Percentiles rank a stretch among this genome's conserved stretches.
Evolutionary conservation across 2,797 vertebrate genomes (phyloP).

Genomic region (Hapalemur alaotrensis): DNA sequence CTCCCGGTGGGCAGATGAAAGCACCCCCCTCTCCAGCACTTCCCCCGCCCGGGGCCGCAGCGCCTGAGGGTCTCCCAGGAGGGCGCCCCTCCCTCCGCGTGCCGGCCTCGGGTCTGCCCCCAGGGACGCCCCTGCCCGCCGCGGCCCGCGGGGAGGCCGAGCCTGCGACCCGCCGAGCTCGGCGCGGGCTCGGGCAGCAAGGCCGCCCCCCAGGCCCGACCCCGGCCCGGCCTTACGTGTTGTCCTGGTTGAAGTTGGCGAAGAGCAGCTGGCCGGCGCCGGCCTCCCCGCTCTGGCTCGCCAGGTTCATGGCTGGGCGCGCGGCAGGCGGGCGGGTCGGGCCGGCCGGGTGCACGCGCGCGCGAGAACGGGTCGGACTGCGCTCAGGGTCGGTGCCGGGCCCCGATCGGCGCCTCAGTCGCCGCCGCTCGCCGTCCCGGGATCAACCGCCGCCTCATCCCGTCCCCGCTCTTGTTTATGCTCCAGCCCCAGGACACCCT

Average conservation of each 20-base stretch:
- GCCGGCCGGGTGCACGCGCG: slow-evolving; percentile 53
- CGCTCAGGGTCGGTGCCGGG: slow-evolving; percentile 63
- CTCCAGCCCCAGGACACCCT: slow-evolving; percentile 63
- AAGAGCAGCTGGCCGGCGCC: slow-evolving; percentile 97
- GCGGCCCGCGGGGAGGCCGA: not conserved
- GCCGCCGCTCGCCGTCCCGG: slow-evolving; percentile 71
- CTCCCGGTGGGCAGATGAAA: not conserved
- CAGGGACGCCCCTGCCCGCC: not conserved
- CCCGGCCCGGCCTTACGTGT: slow-evolving; percentile 92
- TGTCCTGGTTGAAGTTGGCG: slow-evolving; percentile 99
- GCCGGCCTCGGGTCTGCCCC: not conserved
- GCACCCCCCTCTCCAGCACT: not conserved
- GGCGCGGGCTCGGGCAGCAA: not conserved
- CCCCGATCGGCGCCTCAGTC: slow-evolving; percentile 62
- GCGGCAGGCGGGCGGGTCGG: slow-evolving; percentile 55
- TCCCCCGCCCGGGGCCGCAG: fast-evolving
- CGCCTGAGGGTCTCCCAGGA: not conserved
- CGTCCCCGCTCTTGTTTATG: slow-evolving; percentile 85
- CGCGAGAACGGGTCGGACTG: not conserved
- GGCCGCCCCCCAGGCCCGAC: fast-evolving
- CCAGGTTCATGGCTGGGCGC: slow-evolving; percentile 94
- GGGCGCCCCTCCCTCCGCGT: not conserved
- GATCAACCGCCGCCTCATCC: slow-evolving; percentile 80
- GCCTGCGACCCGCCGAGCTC: not conserved
- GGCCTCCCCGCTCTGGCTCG: slow-evolving; percentile 96